These are phyloP conservation scores for Phymastichus coffea DNA, from an alignment of 1,140 invertebrate genomes.

Conservation along the genomic window DNA sequence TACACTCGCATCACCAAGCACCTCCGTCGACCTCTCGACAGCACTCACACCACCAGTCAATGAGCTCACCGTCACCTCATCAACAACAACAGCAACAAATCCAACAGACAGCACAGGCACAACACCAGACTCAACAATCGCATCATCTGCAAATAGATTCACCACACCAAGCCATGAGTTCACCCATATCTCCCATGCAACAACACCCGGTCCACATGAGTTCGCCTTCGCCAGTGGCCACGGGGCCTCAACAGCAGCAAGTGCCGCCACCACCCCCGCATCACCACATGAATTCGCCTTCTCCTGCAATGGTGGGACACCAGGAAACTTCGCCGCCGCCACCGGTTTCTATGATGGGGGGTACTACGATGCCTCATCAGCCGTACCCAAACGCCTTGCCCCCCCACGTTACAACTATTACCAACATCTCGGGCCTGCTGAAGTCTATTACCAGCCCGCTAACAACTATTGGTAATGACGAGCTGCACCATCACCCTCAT, in stretches of 20 bases:
- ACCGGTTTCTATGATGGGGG: constrained; percentile 61
- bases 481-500: no score
- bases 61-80: constrained; percentile 35
- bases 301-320: constrained; percentile 51
- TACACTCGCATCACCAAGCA: no score
- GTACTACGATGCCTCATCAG: constrained; percentile 63
- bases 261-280: no score
- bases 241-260: constrained; percentile 28
- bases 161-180: constrained; percentile 48
- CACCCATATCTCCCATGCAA: constrained; percentile 47
- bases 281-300: constrained; percentile 48
- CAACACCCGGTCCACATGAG: constrained; percentile 44
- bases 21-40: no score
- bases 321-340: constrained; percentile 60
- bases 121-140: neutral
- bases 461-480: constrained; percentile 72
- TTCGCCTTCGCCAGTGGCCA: constrained; percentile 49
- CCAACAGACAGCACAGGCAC: constrained; percentile 7
- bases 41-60: constrained; percentile 20
- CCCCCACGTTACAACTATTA: constrained; percentile 77
- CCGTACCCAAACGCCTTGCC: constrained; percentile 78
- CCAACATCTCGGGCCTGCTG: constrained; percentile 50
- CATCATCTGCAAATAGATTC: constrained; percentile 2
- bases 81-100: no score
- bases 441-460: constrained; percentile 67